Evolutionary conservation across 2,888 invertebrate genomes (phyloP).

Genomic region (Scaptomyza flava): DNA sequence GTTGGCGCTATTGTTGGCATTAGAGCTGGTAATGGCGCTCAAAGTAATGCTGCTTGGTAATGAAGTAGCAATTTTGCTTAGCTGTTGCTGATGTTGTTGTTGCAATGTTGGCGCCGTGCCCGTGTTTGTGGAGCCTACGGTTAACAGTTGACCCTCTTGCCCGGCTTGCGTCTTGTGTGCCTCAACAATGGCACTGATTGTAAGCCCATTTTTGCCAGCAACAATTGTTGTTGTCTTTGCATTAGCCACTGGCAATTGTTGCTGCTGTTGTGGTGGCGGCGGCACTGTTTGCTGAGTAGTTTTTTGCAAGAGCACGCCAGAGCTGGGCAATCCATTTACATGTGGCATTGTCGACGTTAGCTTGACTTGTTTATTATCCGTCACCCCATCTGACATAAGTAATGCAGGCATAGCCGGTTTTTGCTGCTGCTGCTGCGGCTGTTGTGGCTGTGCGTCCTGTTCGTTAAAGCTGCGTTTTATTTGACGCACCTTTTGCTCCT

Average conservation of each 20-base stretch:
- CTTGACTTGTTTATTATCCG: constrained; percentile 69
- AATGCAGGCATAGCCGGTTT: constrained; percentile 1
- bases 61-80: constrained; percentile 73
- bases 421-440: not conserved
- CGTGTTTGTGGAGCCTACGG: constrained; percentile 89
- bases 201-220: constrained; percentile 79
- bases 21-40: constrained; percentile 66
- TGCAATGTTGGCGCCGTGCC: constrained; percentile 88
- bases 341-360: constrained; percentile 46
- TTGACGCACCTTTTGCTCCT: constrained; percentile 79
- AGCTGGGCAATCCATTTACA: constrained; percentile 65
- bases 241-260: constrained; percentile 34
- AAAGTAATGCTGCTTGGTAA: constrained; percentile 79
- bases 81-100: constrained; percentile 78
- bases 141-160: constrained; percentile 27
- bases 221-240: constrained; percentile 70
- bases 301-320: constrained; percentile 58
- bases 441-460: constrained; percentile 49
- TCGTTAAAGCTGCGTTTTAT: constrained; percentile 67
- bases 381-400: constrained; percentile 24
- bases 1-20: constrained; percentile 42
- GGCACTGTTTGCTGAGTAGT: constrained; percentile 28
- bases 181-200: constrained; percentile 74
- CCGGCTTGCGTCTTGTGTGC: constrained; percentile 54
- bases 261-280: constrained; percentile 17